phyloP scores from a whole-genome alignment of 2,113 vertebrate genomes.

The Lampris megalopsis region DNA sequence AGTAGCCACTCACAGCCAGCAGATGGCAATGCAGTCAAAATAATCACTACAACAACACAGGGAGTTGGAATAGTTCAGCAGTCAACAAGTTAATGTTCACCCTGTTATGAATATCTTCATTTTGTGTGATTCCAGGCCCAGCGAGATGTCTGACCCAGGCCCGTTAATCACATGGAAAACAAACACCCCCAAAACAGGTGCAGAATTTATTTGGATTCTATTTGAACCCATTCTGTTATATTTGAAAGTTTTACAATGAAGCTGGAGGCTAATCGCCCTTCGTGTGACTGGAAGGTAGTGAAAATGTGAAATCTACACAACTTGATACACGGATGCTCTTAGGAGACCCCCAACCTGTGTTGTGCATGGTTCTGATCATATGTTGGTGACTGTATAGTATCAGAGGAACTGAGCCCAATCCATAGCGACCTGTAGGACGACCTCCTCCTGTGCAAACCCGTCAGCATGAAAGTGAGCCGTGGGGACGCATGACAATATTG shows the following conservation, averaged over 20 bases:
- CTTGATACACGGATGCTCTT: no score
- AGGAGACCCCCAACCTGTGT: background rate
- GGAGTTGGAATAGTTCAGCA: background rate
- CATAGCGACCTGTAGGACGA: background rate
- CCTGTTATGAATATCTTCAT: constrained; percentile 35
- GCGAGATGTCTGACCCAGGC: constrained; percentile 19
- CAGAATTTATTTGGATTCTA: background rate
- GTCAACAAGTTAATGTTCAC: constrained; percentile 3
- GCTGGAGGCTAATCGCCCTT: no score
- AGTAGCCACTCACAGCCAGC: constrained; percentile 10
- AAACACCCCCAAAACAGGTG: constrained; percentile 8
- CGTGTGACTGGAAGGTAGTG: no score
- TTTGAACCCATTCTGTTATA: background rate
- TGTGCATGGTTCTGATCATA: background rate
- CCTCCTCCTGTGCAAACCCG: background rate
- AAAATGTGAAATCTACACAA: no score
- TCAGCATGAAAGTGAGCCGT: background rate
- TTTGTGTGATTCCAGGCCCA: constrained; percentile 16
- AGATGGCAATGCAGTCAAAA: constrained; percentile 67
- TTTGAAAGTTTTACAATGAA: no score
- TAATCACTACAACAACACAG: background rate
- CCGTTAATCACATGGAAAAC: constrained; percentile 16
- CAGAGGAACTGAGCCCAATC: background rate
- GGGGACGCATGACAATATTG: background rate
- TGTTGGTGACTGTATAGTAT: background rate